Base-by-base conservation (phyloP, 2,888 invertebrate genomes). In the Rhagium mordax region DNA sequence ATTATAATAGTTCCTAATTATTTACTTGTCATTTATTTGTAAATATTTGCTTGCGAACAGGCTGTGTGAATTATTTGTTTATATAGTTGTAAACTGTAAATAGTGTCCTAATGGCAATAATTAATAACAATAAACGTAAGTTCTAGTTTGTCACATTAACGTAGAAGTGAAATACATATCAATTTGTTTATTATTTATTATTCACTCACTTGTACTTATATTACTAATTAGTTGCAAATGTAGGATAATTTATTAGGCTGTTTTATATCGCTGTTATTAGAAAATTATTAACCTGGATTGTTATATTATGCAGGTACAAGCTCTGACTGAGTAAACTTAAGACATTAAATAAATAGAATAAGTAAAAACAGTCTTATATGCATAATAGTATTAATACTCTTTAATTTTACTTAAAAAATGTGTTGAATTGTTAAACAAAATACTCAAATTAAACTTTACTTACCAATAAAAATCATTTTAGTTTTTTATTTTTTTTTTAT, bases 181-280 rank as follows among this genome's bases (percentile, higher is more conserved):
- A 24, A 49, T 64, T 64, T 48, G 8, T 49, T 20, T 49, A 8
- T 64, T 27, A 49, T 64, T 64, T 64, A 64, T 24, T 6, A 24
- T 59, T 16, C 2, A 29, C 2, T 15, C 4, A 64, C 24, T 27
- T 24, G 16, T 64, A 51, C 24, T 18, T 2, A 16, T 51, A 48
- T 24, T 16, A 15, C 48, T 27, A 64, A 64, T 64, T 64, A 49
- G 24, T 21, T 51, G 64, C 51, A 27, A 64, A 64, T 49, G 29
- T 8, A 49, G 21, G 1, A 53, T 65, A 13, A 18, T 33, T 33
- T 41, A 53, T 53, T 64, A 29, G 18, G 20, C 8, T 53, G 41
- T 65, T 65, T 47, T 27, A 53, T 20, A n/a, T 18, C 41, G 7
- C 18, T 29, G 20, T 41, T 3, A 4, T 41, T 41, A 15, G n/a